Conservation (phyloP, 2,113 vertebrate genomes). For the Rattus rattus region DNA sequence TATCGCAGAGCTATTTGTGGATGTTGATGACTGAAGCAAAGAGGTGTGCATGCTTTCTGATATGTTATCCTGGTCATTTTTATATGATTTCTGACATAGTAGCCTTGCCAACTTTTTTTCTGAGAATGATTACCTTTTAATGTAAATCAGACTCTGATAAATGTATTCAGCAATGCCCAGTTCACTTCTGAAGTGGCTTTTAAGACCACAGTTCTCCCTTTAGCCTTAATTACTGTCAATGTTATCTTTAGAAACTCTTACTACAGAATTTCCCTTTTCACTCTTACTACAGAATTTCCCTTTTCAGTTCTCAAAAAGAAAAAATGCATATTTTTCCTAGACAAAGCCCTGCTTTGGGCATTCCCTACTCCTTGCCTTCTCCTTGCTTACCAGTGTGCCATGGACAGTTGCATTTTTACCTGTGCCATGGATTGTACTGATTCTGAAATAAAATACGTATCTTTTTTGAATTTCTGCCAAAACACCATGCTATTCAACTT, state of each 20-base stretch:
- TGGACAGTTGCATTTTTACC: neutral
- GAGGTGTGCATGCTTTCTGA: neutral
- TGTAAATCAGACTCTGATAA: neutral
- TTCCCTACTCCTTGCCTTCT: neutral
- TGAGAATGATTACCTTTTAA: conserved; percentile 2
- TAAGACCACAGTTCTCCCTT: neutral
- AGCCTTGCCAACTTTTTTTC: neutral
- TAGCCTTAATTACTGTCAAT: neutral
- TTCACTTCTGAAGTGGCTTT: neutral
- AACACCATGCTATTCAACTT: conserved; percentile 7
- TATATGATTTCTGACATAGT: neutral
- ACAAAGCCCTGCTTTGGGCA: neutral
- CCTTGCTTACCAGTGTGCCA: neutral
- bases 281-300: neutral
- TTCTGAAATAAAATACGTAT: neutral
- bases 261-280: neutral
- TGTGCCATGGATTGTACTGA: neutral
- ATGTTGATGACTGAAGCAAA: neutral
- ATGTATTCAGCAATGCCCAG: neutral
- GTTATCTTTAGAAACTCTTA: neutral
- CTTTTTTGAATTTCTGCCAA: neutral
- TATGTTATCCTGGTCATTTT: neutral
- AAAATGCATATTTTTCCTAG: neutral
- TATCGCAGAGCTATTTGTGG: neutral
- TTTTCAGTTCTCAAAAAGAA: conserved; percentile 29